Conservation (phyloP, 2,797 vertebrate genomes). For the Spatula clypeata region DNA sequence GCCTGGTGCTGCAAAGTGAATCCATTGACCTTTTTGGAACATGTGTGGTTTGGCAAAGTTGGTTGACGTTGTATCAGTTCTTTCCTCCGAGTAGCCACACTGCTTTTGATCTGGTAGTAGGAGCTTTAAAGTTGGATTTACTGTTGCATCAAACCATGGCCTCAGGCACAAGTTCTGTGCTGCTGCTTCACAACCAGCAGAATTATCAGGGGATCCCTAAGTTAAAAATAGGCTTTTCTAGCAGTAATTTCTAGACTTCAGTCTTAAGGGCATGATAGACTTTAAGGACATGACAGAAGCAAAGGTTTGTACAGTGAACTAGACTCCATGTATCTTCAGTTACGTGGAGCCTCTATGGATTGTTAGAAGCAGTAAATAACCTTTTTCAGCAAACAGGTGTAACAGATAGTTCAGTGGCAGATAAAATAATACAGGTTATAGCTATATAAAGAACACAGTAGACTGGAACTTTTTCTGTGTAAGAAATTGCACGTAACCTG, state of each 20-base stretch:
- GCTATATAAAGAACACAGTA: constrained; percentile 37
- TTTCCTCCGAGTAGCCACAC: not conserved
- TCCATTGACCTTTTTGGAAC: not conserved
- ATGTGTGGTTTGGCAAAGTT: not conserved
- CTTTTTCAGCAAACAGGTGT: constrained; percentile 22
- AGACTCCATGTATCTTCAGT: not conserved
- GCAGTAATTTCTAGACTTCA: constrained; percentile 36
- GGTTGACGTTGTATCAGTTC: not conserved
- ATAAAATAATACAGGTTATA: constrained; percentile 41
- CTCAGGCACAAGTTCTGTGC: not conserved
- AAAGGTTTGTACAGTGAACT: not conserved
- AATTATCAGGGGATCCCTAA: constrained; percentile 22
- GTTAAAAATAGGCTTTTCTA: not conserved
- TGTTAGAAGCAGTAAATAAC: constrained; percentile 59
- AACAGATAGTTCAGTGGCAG: not conserved
- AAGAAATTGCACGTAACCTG: not conserved
- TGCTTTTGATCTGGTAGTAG: constrained; percentile 35
- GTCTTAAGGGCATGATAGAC: not conserved
- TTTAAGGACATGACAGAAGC: not conserved
- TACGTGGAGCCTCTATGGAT: constrained; percentile 2
- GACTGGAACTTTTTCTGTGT: not conserved
- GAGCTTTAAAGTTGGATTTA: constrained; percentile 25
- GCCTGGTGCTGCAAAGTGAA: not conserved
- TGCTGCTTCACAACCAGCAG: not conserved
- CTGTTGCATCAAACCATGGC: not conserved